Percentiles rank a stretch among this genome's conserved stretches.
Conservation (phyloP, 2,113 vertebrate species). For the Tylochromis polylepis region DNA sequence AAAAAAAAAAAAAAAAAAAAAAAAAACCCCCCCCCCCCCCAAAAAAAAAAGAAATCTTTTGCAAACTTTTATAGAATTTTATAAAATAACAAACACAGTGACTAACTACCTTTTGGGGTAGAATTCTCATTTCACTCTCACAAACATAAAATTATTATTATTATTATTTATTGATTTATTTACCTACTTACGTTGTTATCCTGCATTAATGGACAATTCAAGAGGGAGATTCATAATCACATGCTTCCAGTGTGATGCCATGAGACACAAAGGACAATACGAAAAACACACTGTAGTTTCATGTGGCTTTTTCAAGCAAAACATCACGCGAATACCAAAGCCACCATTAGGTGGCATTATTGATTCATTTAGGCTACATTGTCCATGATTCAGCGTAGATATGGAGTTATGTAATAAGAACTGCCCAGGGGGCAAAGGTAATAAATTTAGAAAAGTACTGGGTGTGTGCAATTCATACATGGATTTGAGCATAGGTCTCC, state of each 20-base stretch:
- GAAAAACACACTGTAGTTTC: not conserved
- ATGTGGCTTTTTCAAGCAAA: not conserved
- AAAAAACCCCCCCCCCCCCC: no score
- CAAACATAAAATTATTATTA: not conserved
- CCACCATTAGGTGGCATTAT: constrained; percentile 13
- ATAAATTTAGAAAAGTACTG: not conserved
- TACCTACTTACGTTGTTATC: not conserved
- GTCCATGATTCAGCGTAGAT: not conserved
- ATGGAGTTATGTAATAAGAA: not conserved
- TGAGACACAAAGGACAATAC: not conserved
- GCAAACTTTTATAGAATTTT: not conserved
- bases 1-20: not conserved
- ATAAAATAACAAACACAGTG: not conserved
- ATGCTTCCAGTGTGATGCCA: not conserved
- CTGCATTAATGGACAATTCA: not conserved
- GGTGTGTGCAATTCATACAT: not conserved
- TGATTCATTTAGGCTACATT: not conserved
- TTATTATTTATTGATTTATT: not conserved
- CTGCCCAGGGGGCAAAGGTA: not conserved
- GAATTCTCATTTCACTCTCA: not conserved
- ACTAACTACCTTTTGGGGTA: not conserved
- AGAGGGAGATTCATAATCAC: not conserved
- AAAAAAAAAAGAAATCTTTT: not conserved
- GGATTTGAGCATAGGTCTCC: not conserved
- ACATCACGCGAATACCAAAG: not conserved